phyloP scores from a whole-genome alignment of 1,140 invertebrate genomes.

The Calosoma granatense region DNA sequence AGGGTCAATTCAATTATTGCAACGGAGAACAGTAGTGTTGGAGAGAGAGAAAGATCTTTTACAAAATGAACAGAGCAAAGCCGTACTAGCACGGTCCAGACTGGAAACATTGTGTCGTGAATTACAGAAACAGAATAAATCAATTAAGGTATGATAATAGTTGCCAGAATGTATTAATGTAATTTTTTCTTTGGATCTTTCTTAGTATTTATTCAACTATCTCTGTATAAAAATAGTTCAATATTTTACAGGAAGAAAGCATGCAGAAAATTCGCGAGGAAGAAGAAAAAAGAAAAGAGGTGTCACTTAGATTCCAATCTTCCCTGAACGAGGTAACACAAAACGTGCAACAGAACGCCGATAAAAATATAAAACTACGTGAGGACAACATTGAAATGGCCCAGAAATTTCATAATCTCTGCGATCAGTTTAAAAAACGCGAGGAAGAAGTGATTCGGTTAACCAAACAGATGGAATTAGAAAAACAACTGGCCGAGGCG shows the following conservation, averaged over 20 bases:
- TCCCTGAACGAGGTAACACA: constrained; percentile 74
- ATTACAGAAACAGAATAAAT: constrained; percentile 82
- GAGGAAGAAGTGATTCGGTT: constrained; percentile 80
- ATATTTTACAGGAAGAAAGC: constrained; percentile 61
- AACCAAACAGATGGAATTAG: constrained; percentile 71
- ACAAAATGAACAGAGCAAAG: constrained; percentile 73
- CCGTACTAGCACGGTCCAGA: constrained; percentile 65
- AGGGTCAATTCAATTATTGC: not conserved
- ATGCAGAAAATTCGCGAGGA: constrained; percentile 69
- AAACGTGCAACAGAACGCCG: constrained; percentile 76
- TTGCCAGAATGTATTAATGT: not conserved
- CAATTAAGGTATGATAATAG: constrained; percentile 69
- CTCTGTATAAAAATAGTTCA: no score
- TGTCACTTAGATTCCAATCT: constrained; percentile 75
- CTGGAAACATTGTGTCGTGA: constrained; percentile 82
- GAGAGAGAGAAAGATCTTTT: constrained; percentile 73
- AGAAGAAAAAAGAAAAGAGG: constrained; percentile 80
- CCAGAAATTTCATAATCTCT: constrained; percentile 68
- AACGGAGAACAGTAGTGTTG: constrained; percentile 30
- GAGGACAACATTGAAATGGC: constrained; percentile 84
- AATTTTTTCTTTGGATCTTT: no score
- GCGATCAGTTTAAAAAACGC: constrained; percentile 73
- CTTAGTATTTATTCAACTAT: no score
- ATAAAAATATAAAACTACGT: constrained; percentile 72
- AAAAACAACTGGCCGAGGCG: constrained; percentile 69